Evolutionary conservation across 2,888 invertebrate genomes (phyloP).

Genomic region (Epinotia demarniana): DNA sequence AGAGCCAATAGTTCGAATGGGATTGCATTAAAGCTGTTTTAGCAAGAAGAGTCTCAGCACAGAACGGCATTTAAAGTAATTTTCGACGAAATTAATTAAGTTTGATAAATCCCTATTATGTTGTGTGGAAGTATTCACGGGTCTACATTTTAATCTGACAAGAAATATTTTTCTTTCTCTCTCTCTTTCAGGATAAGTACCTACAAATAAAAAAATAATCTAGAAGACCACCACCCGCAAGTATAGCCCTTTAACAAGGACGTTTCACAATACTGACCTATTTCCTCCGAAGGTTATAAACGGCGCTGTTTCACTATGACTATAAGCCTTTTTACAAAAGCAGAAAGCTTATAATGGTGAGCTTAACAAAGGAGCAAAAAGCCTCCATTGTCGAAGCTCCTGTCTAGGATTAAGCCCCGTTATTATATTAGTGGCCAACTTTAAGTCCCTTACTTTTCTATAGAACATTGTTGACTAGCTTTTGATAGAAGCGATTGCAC

Average conservation of each 20-base stretch:
- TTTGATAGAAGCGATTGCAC: no score
- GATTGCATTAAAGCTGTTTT: no score
- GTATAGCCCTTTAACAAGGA: conserved; percentile 32
- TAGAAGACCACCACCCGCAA: conserved; percentile 24
- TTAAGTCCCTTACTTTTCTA: conserved; percentile 10
- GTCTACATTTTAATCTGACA: no score
- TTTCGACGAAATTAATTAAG: no score
- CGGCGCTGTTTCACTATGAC: neutral
- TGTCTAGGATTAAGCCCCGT: conserved; percentile 37
- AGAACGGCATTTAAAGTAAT: no score
- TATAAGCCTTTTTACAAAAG: neutral
- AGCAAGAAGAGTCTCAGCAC: no score
- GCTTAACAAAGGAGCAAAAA: conserved; percentile 43
- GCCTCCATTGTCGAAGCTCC: conserved; percentile 36
- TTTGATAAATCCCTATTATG: no score
- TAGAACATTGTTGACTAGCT: conserved; percentile 5
- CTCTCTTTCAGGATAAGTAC: neutral
- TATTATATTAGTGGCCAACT: conserved; percentile 32
- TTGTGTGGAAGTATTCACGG: no score
- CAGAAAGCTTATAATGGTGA: conserved; percentile 25
- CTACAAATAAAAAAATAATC: conserved; percentile 36
- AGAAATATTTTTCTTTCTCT: neutral
- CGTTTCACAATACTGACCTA: conserved; percentile 20
- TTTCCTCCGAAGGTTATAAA: neutral
- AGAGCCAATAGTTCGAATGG: no score